Conservation (phyloP, 2,797 vertebrate genomes). For the Anguilla megastoma region DNA sequence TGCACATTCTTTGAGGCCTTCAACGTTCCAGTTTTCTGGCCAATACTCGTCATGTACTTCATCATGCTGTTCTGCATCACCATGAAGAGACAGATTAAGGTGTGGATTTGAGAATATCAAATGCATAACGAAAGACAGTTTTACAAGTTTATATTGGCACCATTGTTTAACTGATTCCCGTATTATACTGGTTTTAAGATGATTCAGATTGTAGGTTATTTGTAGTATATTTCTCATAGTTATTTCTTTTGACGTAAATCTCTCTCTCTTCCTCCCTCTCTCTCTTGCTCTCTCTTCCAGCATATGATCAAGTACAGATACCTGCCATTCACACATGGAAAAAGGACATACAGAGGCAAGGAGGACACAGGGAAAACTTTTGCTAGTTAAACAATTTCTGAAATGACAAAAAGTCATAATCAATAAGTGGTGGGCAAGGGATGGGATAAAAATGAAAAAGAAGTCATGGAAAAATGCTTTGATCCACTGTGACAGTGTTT, state of each 20-base stretch:
- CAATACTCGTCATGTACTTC: conserved; percentile 99
- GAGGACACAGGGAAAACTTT: conserved; percentile 93
- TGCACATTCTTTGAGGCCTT: conserved; percentile 99
- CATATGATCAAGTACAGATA: conserved; percentile 99
- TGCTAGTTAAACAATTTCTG: conserved; percentile 85
- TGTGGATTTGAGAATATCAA: conserved; percentile 46
- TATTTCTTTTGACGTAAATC: neutral
- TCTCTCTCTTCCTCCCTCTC: conserved; percentile 35
- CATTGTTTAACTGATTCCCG: neutral
- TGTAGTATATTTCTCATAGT: neutral
- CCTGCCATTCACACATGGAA: conserved; percentile 98
- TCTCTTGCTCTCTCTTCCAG: conserved; percentile 63
- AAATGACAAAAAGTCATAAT: conserved; percentile 54
- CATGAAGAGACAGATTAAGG: conserved; percentile 99
- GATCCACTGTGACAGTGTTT: conserved; percentile 80
- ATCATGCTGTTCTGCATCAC: conserved; percentile 99
- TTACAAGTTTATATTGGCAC: neutral
- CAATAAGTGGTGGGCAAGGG: conserved; percentile 45
- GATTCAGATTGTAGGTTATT: neutral
- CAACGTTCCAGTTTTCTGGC: conserved; percentile 99
- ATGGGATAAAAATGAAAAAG: conserved; percentile 49
- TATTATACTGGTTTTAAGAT: neutral
- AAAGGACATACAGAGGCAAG: conserved; percentile 99
- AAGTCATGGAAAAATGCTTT: conserved; percentile 63
- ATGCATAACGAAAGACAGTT: neutral